Evolutionary conservation across 1,140 invertebrate genomes (phyloP).

Genomic region (Batillaria attramentaria): DNA sequence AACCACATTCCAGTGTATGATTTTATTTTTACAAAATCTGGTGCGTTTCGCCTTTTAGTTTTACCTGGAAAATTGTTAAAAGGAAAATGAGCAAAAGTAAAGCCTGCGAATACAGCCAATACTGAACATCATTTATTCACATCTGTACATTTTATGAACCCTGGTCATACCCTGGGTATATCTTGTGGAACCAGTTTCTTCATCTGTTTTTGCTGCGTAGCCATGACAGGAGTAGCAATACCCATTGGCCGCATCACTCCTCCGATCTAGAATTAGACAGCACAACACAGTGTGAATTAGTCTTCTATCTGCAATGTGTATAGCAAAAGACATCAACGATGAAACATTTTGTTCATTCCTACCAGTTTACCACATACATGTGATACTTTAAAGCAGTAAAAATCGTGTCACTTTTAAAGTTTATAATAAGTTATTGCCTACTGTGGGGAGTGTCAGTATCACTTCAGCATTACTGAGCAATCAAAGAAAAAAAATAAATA

Average conservation of each 20-base stretch:
- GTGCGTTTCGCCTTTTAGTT: not conserved
- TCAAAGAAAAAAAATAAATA: not conserved
- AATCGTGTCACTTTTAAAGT: not conserved
- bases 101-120: not conserved
- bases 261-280: not conserved
- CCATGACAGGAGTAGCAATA: not conserved
- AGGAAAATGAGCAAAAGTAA: not conserved
- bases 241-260: not conserved
- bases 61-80: not conserved
- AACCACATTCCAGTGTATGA: not conserved
- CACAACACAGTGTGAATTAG: not conserved
- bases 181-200: slow-evolving; percentile 67
- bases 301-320: too few relatives aligned
- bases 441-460: not conserved
- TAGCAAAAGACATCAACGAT: too few relatives aligned
- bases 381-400: not conserved
- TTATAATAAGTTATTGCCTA: not conserved
- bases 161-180: slow-evolving; percentile 61
- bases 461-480: not conserved
- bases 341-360: too few relatives aligned
- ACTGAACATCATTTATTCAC: not conserved
- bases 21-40: not conserved
- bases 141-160: not conserved
- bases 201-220: slow-evolving; percentile 49
- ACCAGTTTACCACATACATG: too few relatives aligned